Conservation (phyloP, 2,113 vertebrate genomes). For the Candoia aspera region DNA sequence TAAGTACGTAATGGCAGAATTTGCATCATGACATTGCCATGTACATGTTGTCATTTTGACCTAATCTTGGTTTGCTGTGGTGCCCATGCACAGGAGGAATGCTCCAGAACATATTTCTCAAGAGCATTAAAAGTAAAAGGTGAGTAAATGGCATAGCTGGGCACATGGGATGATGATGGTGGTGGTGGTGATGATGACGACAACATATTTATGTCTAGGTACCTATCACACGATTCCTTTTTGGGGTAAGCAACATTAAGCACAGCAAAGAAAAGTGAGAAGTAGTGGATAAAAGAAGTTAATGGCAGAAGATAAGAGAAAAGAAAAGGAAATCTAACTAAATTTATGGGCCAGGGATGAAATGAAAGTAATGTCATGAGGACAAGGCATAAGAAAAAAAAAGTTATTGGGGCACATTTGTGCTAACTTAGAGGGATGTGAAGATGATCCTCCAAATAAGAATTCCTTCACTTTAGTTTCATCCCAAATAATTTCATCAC, state of each 20-base stretch:
- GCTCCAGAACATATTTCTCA: neutral
- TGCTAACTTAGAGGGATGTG: neutral
- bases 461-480: neutral
- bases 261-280: neutral
- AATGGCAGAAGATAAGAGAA: neutral
- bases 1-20: too few relatives aligned
- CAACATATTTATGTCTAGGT: too few relatives aligned
- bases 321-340: neutral
- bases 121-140: neutral
- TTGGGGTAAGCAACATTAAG: neutral
- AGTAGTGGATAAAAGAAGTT: neutral
- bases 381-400: neutral
- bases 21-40: too few relatives aligned
- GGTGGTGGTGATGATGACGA: too few relatives aligned
- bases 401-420: neutral
- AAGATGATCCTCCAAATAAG: neutral
- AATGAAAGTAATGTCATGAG: neutral
- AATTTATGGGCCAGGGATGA: neutral
- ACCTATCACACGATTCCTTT: neutral
- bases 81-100: neutral
- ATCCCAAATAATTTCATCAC: neutral
- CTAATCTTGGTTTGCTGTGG: too few relatives aligned
- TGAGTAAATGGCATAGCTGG: neutral
- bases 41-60: too few relatives aligned
- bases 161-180: neutral